A percentile compares a stretch with the other conserved stretches of the same genome.
phyloP scores from a whole-genome alignment of 1,140 invertebrate genomes.

The Mya arenaria region DNA sequence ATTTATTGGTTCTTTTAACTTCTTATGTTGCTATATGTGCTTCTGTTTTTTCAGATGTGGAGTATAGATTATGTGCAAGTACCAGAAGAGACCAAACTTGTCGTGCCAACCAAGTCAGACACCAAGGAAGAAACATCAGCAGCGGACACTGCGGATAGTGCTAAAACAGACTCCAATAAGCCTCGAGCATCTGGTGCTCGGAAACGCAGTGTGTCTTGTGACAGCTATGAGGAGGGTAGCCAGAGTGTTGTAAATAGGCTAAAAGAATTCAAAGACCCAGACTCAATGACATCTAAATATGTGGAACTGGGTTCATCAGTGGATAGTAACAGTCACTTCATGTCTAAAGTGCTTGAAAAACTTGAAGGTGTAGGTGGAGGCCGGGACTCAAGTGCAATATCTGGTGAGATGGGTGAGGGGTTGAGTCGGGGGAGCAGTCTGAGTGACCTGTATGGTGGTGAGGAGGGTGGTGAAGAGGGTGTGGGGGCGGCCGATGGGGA shows the following conservation, averaged over 20 bases:
- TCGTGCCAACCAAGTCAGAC: slow-evolving; percentile 54
- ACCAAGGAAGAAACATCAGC: slow-evolving; percentile 29
- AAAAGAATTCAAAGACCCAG: slow-evolving; percentile 75
- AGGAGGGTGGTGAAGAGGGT: slow-evolving; percentile 38
- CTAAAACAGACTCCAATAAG: slow-evolving; percentile 42
- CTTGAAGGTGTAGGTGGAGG: slow-evolving; percentile 48
- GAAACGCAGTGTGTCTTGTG: slow-evolving; percentile 64
- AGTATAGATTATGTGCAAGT: slow-evolving; percentile 96
- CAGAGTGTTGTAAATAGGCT: slow-evolving; percentile 67
- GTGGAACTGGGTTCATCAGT: slow-evolving; percentile 75
- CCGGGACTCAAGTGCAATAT: slow-evolving; percentile 51
- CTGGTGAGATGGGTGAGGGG: slow-evolving; percentile 33
- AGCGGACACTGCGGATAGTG: background rate
- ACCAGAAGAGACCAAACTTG: slow-evolving; percentile 84
- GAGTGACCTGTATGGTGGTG: slow-evolving; percentile 70
- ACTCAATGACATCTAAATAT: slow-evolving; percentile 68
- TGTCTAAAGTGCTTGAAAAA: slow-evolving; percentile 46
- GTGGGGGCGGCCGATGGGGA: slow-evolving; percentile 53
- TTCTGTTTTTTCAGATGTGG: slow-evolving; percentile 96
- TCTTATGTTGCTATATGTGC: no score
- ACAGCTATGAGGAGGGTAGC: slow-evolving; percentile 66
- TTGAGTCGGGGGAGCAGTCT: slow-evolving; percentile 72
- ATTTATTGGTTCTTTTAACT: no score
- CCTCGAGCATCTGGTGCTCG: slow-evolving; percentile 51
- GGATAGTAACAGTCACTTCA: slow-evolving; percentile 72